phyloP scores from a whole-genome alignment of 2,888 invertebrate genomes.

The Pandemis corylana region DNA sequence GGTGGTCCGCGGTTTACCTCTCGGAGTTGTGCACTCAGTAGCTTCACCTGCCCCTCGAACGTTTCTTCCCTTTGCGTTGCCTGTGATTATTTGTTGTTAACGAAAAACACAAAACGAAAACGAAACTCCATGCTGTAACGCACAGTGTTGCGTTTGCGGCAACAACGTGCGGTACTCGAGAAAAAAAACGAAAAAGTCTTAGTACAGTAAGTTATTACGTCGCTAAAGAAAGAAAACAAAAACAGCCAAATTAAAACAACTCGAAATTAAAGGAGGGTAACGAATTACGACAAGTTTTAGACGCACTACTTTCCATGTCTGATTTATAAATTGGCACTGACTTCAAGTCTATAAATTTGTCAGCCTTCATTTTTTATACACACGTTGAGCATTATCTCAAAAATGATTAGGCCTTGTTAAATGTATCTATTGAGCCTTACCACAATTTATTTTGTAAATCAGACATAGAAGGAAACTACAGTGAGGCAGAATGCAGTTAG shows the following conservation, averaged over 20 bases:
- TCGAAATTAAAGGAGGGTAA: slow-evolving; percentile 55
- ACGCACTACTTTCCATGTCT: slow-evolving; percentile 64
- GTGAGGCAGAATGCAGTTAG: slow-evolving; percentile 77
- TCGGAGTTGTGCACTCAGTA: slow-evolving; percentile 94
- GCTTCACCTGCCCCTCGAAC: slow-evolving; percentile 95
- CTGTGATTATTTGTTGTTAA: slow-evolving; percentile 86
- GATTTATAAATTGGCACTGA: slow-evolving; percentile 52
- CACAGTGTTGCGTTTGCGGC: slow-evolving; percentile 52
- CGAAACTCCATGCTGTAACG: slow-evolving; percentile 71
- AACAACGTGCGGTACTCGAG: slow-evolving; percentile 60
- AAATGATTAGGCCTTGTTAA: background rate
- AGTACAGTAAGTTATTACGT: slow-evolving; percentile 52
- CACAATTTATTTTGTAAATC: slow-evolving; percentile 53
- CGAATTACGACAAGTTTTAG: slow-evolving; percentile 60
- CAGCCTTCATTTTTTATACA: background rate
- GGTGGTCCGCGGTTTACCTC: slow-evolving; percentile 89
- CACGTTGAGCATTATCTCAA: background rate
- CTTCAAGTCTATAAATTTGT: background rate
- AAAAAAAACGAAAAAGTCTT: slow-evolving; percentile 46
- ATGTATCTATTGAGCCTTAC: slow-evolving; percentile 23
- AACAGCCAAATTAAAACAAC: slow-evolving; percentile 62
- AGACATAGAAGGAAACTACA: slow-evolving; percentile 60
- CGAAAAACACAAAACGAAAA: slow-evolving; percentile 77
- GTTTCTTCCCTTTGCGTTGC: slow-evolving; percentile 98
- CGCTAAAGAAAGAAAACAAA: slow-evolving; percentile 62